Evolutionary conservation across 2,888 invertebrate genomes (phyloP).

Genomic region (Chrysodeixis includens): DNA sequence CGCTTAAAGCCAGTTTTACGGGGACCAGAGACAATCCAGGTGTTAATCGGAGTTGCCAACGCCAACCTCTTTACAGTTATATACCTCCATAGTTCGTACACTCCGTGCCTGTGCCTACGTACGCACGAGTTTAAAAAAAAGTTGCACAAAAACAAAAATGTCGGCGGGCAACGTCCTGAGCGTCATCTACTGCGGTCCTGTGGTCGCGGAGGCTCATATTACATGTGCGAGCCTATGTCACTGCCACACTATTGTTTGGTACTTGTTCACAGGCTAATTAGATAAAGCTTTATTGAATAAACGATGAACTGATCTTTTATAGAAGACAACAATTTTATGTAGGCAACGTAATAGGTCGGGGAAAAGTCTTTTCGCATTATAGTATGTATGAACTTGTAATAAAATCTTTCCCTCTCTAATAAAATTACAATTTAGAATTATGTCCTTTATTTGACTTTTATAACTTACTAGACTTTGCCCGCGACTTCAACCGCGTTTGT

Average conservation of each 20-base stretch:
- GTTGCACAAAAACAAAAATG: slow-evolving; percentile 64
- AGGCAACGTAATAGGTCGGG: too few species aligned
- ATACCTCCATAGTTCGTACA: slow-evolving; percentile 31
- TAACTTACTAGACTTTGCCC: too few species aligned
- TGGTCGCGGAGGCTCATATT: slow-evolving; percentile 78
- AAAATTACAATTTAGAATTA: too few species aligned
- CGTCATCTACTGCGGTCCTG: slow-evolving; percentile 75
- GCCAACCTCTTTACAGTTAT: slow-evolving; percentile 6
- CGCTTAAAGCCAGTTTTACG: neutral
- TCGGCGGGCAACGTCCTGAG: slow-evolving; percentile 78
- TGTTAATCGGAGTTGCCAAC: neutral
- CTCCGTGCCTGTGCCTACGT: neutral
- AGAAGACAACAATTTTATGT: neutral
- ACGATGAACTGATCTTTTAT: too few species aligned
- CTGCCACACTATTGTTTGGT: slow-evolving; percentile 68
- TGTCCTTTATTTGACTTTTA: too few species aligned
- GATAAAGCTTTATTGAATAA: neutral
- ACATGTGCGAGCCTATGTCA: slow-evolving; percentile 67
- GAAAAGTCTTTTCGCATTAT: too few species aligned
- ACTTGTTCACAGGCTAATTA: slow-evolving; percentile 52
- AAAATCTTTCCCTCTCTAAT: too few species aligned
- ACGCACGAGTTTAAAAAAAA: slow-evolving; percentile 44
- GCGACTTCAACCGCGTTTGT: too few species aligned
- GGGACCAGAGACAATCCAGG: slow-evolving; percentile 5
- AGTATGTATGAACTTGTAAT: too few species aligned